Conservation (phyloP, 2,888 invertebrate species). For the Troglohyphantes excavatus region DNA sequence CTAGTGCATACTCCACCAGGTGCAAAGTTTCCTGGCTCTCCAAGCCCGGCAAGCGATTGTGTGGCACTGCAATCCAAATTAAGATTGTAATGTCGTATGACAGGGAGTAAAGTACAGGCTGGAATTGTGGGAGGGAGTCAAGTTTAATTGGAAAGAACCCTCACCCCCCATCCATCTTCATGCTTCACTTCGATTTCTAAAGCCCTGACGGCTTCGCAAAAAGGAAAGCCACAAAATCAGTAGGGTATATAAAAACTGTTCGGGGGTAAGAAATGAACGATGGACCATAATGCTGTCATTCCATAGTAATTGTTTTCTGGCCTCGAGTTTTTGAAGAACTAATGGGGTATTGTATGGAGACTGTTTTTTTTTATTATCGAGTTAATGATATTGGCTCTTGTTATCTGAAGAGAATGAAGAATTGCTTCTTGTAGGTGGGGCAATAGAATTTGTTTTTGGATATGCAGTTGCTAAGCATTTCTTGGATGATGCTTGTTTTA, state of each 20-base stretch:
- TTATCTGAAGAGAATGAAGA: slow-evolving; percentile 1
- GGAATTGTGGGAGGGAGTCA: slow-evolving; percentile 36
- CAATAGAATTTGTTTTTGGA: background rate
- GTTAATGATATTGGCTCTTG: slow-evolving; percentile 18
- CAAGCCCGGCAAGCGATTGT: background rate
- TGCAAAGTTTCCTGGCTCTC: background rate
- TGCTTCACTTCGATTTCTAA: slow-evolving; percentile 52
- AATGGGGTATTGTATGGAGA: slow-evolving; percentile 52
- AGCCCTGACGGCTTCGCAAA: slow-evolving; percentile 5
- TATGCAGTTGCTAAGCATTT: slow-evolving; percentile 1
- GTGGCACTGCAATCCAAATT: slow-evolving; percentile 18
- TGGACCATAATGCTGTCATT: slow-evolving; percentile 39
- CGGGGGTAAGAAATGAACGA: slow-evolving; percentile 27
- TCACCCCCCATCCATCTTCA: slow-evolving; percentile 51
- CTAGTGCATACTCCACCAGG: background rate
- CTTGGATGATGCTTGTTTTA: background rate
- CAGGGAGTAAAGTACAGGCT: slow-evolving; percentile 14
- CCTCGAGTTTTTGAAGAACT: slow-evolving; percentile 35
- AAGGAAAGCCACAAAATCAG: slow-evolving; percentile 14
- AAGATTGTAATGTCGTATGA: slow-evolving; percentile 33
- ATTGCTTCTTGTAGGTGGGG: slow-evolving; percentile 1
- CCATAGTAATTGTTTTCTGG: slow-evolving; percentile 45
- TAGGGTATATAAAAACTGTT: slow-evolving; percentile 4
- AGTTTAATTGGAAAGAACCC: slow-evolving; percentile 40
- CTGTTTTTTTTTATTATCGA: background rate